Evolutionary conservation across 2,113 vertebrate genomes (phyloP), one percentile per base, ranked within the genome.

Genomic region (Falco punctatus): DNA sequence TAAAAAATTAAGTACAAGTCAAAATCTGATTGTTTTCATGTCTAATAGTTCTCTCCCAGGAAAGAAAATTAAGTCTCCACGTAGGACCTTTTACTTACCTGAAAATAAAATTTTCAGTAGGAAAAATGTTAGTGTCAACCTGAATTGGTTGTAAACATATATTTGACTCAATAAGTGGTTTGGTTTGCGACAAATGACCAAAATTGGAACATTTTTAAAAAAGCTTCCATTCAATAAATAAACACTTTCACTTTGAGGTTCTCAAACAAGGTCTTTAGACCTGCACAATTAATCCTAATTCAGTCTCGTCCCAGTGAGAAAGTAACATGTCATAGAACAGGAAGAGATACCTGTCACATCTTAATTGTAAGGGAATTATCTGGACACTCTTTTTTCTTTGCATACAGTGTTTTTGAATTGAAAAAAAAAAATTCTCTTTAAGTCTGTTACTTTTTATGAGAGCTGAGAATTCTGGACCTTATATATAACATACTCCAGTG

Each of bases 401-500:
- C 13, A 78, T 4, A 14, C 10, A 40, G 13, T 0, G 3, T 2
- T 75, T 84, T 12, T 14, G 17, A 20, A 44, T 49, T 40, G 35
- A 24, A 51, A 18, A 20, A 6, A 74, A 74, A 44, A 2, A 18
- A 7, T 27, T 54, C 7, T 9, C 26, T 55, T 81, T 40, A 58
- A 46, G 4, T 54, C 33, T 44, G 4, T 58, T 54, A 38, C 5
- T 2, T 64, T 67, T 80, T 10, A 44, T 59, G 49, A 79, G 24
- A 48, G 75, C 48, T 62, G n/a, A 24, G 28, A 81, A 59, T 49
- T 86, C 33, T 59, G 44, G 38, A 59, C 48, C 15, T 62, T 51
- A 38, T 26, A 32, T 78, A 26, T 5, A 46, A 61, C 0, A 2
- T 40, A 18, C 9, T n/a, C 5, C 11, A 59, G 11, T 46, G 32